These are phyloP conservation scores for Paedocypris sp. DNA, from an alignment of 2,113 vertebrate genomes.

Conservation along the genomic window DNA sequence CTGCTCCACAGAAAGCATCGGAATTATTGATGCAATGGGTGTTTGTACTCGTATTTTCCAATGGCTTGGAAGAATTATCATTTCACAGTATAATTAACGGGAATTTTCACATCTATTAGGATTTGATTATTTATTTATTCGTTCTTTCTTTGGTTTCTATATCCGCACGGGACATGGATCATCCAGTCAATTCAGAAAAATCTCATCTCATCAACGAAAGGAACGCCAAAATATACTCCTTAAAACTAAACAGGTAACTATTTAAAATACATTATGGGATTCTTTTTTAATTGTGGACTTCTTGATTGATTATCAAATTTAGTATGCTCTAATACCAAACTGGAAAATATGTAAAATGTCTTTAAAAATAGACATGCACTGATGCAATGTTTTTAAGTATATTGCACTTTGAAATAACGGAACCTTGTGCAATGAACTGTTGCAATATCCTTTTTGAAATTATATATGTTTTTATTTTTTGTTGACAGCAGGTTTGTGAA, in stretches of 20 bases:
- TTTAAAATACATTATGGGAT: not conserved
- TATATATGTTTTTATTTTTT: no score
- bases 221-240: slow-evolving; percentile 58
- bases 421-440: no score
- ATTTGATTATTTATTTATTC: not conserved
- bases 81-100: slow-evolving; percentile 3
- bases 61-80: slow-evolving; percentile 25
- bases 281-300: no score
- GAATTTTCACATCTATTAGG: not conserved
- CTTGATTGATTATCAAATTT: no score
- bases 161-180: slow-evolving; percentile 37
- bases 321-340: no score
- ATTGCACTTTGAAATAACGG: no score
- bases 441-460: no score
- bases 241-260: slow-evolving; percentile 58
- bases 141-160: not conserved
- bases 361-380: no score
- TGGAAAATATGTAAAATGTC: no score
- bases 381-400: no score
- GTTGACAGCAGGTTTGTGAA: no score
- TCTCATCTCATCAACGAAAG: slow-evolving; percentile 64
- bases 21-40: slow-evolving; percentile 34
- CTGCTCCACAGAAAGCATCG: slow-evolving; percentile 8
- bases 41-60: slow-evolving; percentile 18
- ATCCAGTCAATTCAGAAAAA: slow-evolving; percentile 57